Conservation (phyloP, 2,888 invertebrate species). For the Conops quadrifasciatus region DNA sequence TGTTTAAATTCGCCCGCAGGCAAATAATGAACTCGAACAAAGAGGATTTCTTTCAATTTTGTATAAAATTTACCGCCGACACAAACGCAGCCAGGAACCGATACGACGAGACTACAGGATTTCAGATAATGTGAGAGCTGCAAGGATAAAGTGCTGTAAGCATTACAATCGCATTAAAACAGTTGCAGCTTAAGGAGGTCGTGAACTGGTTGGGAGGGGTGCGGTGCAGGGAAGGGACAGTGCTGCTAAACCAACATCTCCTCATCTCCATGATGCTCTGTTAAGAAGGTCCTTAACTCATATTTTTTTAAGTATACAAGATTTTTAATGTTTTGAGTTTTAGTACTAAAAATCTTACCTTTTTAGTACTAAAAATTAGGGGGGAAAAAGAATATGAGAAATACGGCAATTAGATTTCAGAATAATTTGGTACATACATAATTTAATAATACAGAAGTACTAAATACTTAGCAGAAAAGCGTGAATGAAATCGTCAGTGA, state of each 20-base stretch:
- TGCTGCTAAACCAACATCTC: background rate
- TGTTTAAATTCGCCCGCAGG: conserved; percentile 24
- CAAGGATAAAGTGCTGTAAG: conserved; percentile 21
- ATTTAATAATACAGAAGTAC: too few relatives aligned
- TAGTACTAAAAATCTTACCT: too few relatives aligned
- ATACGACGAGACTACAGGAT: background rate
- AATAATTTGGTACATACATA: too few relatives aligned
- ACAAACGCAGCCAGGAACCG: background rate
- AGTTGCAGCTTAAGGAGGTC: background rate
- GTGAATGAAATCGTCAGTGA: too few relatives aligned
- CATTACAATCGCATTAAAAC: conserved; percentile 30
- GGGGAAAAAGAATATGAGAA: too few relatives aligned
- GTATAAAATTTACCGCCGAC: background rate
- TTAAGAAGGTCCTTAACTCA: too few relatives aligned
- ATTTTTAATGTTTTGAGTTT: too few relatives aligned
- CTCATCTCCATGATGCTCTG: too few relatives aligned
- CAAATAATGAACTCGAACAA: conserved; percentile 16
- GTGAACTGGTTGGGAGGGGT: background rate
- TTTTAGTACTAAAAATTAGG: too few relatives aligned
- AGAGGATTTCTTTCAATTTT: conserved; percentile 9
- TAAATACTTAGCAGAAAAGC: too few relatives aligned
- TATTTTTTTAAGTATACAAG: too few relatives aligned
- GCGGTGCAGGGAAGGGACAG: background rate
- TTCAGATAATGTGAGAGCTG: conserved; percentile 4
- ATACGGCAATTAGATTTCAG: too few relatives aligned